Percentiles rank a stretch among this genome's conserved stretches.
phyloP scores from a whole-genome alignment of 2,888 invertebrate species.

The Habrosyne pyritoides region DNA sequence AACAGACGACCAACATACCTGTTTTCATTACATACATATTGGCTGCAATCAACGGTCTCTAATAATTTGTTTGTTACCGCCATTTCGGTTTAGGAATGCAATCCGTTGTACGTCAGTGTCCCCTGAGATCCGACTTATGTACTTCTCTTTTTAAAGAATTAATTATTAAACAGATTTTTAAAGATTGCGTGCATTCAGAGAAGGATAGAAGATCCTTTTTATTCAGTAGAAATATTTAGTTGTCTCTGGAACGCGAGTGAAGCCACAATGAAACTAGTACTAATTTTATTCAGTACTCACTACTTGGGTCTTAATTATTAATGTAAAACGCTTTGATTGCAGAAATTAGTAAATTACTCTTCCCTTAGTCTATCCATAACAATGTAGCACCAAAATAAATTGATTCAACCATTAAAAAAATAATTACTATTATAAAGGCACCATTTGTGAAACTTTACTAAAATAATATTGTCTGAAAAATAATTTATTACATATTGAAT shows the following conservation, averaged over 20 bases:
- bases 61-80: background rate
- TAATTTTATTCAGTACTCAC: too few relatives aligned
- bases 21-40: constrained; percentile 69
- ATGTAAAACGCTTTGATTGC: background rate
- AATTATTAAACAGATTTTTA: too few relatives aligned
- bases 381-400: constrained; percentile 36
- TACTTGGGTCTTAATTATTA: background rate
- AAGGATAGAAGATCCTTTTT: too few relatives aligned
- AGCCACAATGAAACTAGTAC: too few relatives aligned
- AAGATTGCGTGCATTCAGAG: too few relatives aligned
- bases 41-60: constrained; percentile 40
- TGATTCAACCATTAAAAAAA: constrained; percentile 25
- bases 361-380: constrained; percentile 26
- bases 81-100: background rate
- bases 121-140: too few relatives aligned
- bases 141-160: too few relatives aligned
- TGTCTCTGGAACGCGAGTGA: too few relatives aligned
- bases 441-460: constrained; percentile 13
- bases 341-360: background rate
- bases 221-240: too few relatives aligned
- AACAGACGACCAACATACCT: constrained; percentile 33
- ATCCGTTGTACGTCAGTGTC: too few relatives aligned
- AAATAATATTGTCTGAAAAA: background rate
- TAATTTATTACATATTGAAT: too few relatives aligned
- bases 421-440: constrained; percentile 22